These are phyloP conservation scores for Gopherus flavomarginatus DNA, from an alignment of 2,113 vertebrate genomes.

Conservation along the genomic window DNA sequence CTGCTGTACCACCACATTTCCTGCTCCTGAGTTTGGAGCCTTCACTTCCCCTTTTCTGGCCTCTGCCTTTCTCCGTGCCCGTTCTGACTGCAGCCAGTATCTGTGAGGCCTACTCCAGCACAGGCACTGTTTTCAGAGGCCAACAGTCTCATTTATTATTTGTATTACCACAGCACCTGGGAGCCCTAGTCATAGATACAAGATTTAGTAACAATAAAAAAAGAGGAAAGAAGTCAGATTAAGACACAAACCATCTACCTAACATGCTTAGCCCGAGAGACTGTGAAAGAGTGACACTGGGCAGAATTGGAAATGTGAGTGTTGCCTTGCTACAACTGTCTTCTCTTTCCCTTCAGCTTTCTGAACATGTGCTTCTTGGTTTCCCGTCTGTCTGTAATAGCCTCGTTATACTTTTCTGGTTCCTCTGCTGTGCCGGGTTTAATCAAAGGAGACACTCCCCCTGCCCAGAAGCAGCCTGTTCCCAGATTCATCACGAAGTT, in stretches of 20 bases:
- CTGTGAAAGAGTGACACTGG: not conserved
- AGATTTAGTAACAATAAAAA: not conserved
- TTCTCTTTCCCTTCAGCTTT: not conserved
- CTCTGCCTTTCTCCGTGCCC: not conserved
- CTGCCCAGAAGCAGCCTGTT: not conserved
- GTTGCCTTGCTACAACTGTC: not conserved
- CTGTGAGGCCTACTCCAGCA: not conserved
- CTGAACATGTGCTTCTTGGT: not conserved
- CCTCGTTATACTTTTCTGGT: not conserved
- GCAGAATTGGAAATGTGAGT: not conserved
- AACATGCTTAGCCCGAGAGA: not conserved
- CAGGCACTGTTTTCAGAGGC: not conserved
- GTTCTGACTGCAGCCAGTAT: not conserved
- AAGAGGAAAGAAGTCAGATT: not conserved
- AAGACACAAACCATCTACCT: not conserved
- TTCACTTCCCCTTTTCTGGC: not conserved
- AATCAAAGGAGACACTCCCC: not conserved
- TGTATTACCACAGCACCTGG: not conserved
- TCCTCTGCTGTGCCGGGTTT: not conserved
- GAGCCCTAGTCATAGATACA: not conserved
- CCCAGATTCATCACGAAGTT: not conserved
- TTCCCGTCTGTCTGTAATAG: not conserved
- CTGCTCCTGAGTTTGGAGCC: not conserved
- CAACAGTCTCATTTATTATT: not conserved
- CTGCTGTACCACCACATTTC: not conserved